Percentiles rank a stretch among this genome's conserved stretches.
Conservation (phyloP, 2,113 vertebrate species). For the Lampris megalopsis region DNA sequence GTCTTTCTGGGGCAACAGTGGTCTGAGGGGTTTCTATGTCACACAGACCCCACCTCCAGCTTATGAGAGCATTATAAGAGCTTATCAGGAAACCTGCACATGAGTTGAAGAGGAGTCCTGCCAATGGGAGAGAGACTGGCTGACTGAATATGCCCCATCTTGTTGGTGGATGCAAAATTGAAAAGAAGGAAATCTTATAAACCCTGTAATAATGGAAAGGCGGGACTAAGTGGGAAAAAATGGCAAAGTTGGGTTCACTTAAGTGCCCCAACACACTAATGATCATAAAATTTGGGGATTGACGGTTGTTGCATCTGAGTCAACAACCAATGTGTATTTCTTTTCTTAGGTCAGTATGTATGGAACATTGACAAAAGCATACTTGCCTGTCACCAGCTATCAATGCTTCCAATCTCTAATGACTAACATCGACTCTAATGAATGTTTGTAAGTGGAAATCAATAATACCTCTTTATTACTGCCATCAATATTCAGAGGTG, state of each 20-base stretch:
- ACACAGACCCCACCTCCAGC: constrained; percentile 91
- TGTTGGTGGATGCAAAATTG: background rate
- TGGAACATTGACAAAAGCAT: constrained; percentile 15
- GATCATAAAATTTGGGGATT: background rate
- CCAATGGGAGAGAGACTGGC: constrained; percentile 7
- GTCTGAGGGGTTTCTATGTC: constrained; percentile 81
- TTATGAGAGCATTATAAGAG: constrained; percentile 95
- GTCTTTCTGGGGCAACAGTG: constrained; percentile 91
- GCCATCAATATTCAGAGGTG: constrained; percentile 20
- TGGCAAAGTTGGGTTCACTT: background rate
- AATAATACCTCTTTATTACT: background rate
- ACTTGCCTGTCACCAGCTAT: constrained; percentile 16
- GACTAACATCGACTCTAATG: background rate
- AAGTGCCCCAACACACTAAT: constrained; percentile 3
- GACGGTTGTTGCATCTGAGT: background rate
- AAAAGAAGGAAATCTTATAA: background rate
- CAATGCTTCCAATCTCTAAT: background rate
- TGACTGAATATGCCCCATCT: constrained; percentile 16
- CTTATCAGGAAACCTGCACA: constrained; percentile 90
- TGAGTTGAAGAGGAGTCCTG: constrained; percentile 40
- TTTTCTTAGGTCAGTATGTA: constrained; percentile 11
- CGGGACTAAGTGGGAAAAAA: constrained; percentile 2
- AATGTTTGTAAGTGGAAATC: background rate
- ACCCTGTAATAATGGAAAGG: constrained; percentile 27
- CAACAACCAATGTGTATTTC: background rate